phyloP scores from a whole-genome alignment of 2,113 vertebrate genomes.

The Dasyprocta punctata region DNA sequence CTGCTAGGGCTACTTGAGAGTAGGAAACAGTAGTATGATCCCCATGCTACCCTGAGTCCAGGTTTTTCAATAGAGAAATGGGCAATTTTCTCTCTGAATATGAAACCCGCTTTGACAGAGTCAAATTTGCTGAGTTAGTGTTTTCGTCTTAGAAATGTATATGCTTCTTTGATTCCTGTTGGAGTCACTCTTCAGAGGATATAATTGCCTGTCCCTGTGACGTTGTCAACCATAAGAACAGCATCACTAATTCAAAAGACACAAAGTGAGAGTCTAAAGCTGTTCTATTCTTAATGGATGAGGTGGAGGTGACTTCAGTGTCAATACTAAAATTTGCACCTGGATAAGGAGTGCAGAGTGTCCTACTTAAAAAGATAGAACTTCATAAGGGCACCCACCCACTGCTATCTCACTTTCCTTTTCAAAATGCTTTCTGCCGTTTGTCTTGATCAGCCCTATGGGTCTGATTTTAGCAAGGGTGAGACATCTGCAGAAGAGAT shows the following conservation, averaged over 20 bases:
- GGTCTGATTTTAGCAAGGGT: conserved; percentile 4
- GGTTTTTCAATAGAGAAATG: not conserved
- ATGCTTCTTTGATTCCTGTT: conserved; percentile 30
- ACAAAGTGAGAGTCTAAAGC: conserved; percentile 64
- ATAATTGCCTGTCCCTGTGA: conserved; percentile 10
- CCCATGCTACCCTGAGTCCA: not conserved
- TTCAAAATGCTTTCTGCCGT: conserved; percentile 4
- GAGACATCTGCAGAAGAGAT: not conserved
- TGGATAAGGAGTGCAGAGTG: not conserved
- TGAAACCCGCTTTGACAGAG: conserved; percentile 13
- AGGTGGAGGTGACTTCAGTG: conserved; percentile 38
- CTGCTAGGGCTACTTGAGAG: not conserved
- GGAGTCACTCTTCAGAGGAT: conserved; percentile 6
- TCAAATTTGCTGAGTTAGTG: not conserved
- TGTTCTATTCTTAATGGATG: conserved; percentile 80
- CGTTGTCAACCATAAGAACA: not conserved
- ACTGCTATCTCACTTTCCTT: not conserved
- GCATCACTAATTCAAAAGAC: conserved; percentile 64
- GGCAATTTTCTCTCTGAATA: conserved; percentile 32
- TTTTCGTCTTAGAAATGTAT: not conserved
- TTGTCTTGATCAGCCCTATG: conserved; percentile 35
- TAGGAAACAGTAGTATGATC: not conserved
- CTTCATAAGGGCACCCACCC: conserved; percentile 25
- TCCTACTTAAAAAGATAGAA: conserved; percentile 61
- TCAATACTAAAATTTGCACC: conserved; percentile 55